phyloP scores from a whole-genome alignment of 2,113 vertebrate species.

The Panthera tigris region DNA sequence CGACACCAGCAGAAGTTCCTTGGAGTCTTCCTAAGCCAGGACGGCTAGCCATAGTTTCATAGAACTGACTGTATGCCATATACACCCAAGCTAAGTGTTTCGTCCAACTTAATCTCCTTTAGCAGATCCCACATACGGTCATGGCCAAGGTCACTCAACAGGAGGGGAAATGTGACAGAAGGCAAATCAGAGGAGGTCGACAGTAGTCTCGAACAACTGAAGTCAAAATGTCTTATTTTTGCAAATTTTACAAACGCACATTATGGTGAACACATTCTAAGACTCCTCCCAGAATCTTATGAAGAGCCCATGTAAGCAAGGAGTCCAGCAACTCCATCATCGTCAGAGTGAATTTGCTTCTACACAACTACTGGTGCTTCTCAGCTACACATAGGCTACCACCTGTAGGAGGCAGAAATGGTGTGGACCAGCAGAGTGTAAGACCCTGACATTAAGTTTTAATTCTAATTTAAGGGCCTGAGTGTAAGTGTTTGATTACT shows the following conservation, averaged over 20 bases:
- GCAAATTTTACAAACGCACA: neutral
- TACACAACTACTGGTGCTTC: neutral
- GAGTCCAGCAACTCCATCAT: neutral
- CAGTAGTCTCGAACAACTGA: fast-evolving
- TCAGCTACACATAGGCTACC: neutral
- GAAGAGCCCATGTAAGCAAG: neutral
- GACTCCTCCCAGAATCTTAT: neutral
- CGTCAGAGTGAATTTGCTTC: neutral
- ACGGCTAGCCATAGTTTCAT: neutral
- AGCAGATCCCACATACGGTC: neutral
- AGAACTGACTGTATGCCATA: neutral
- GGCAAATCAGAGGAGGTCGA: neutral
- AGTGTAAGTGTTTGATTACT: neutral
- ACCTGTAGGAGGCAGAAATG: neutral
- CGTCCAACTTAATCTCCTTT: neutral
- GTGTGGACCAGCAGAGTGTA: neutral
- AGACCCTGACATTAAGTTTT: neutral
- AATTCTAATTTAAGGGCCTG: neutral
- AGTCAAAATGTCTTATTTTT: neutral
- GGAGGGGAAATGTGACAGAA: neutral
- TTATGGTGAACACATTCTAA: neutral
- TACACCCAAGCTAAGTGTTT: neutral
- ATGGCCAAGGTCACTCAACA: neutral
- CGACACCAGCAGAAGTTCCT: neutral
- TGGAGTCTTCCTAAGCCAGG: neutral